Evolutionary conservation across 2,888 invertebrate species (phyloP).

Genomic region (Epicampocera succincta): DNA sequence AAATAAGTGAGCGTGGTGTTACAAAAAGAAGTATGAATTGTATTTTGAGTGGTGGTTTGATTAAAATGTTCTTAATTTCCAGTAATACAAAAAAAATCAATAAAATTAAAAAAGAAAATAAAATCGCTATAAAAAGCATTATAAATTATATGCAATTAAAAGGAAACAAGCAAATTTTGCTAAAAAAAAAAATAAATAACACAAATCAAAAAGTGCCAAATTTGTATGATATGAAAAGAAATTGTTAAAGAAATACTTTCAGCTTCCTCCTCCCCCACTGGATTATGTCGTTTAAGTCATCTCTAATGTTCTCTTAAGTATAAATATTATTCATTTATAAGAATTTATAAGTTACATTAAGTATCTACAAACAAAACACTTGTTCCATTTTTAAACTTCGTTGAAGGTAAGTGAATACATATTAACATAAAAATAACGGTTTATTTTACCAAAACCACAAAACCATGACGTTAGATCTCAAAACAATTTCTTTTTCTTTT

Average conservation of each 20-base stretch:
- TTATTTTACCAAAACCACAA: constrained; percentile 39
- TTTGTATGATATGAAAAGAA: constrained; percentile 5
- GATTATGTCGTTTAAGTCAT: not conserved
- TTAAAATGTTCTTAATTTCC: constrained; percentile 33
- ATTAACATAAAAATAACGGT: constrained; percentile 17
- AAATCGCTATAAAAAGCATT: not conserved
- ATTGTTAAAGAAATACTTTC: not conserved
- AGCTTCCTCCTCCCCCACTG: constrained; percentile 1
- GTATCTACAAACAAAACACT: not conserved
- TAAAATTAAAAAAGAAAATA: constrained; percentile 5
- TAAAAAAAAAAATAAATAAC: constrained; percentile 7
- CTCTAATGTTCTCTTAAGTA: not conserved
- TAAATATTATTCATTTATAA: not conserved
- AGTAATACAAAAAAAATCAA: constrained; percentile 28
- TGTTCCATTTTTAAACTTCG: constrained; percentile 34
- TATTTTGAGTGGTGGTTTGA: constrained; percentile 6
- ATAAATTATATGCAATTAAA: not conserved
- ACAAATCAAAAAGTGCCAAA: constrained; percentile 44
- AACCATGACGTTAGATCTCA: constrained; percentile 47
- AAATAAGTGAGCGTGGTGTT: constrained; percentile 32
- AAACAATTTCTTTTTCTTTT: not conserved
- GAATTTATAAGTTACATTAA: constrained; percentile 30
- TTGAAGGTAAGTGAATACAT: constrained; percentile 48
- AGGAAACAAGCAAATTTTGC: not conserved
- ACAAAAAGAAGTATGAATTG: constrained; percentile 4